Conservation (phyloP, 2,888 invertebrate genomes). For the Horisme vitalbata region DNA sequence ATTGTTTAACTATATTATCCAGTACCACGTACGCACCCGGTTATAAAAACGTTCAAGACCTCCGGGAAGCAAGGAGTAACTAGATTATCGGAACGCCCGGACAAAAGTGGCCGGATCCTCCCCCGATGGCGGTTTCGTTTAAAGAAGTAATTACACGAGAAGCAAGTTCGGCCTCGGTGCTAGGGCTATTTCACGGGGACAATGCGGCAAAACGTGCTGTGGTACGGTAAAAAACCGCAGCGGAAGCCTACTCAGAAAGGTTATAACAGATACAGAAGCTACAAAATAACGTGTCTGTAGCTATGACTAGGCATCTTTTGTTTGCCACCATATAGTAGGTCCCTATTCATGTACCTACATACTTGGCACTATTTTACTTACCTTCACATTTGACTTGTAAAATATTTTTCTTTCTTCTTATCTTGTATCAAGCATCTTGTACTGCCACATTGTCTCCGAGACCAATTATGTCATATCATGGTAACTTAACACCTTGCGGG, state of each 20-base stretch:
- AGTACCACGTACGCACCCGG: conserved; percentile 33
- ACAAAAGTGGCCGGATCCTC: conserved; percentile 64
- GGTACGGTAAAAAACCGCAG: not conserved
- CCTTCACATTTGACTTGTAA: too few relatives aligned
- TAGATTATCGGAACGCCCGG: conserved; percentile 66
- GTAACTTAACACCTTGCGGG: too few relatives aligned
- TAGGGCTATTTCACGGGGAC: conserved; percentile 10
- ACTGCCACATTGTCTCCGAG: too few relatives aligned
- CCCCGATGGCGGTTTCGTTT: conserved; percentile 69
- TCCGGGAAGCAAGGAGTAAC: conserved; percentile 51
- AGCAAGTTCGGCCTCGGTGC: conserved; percentile 60
- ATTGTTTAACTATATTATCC: conserved; percentile 19
- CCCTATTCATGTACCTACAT: too few relatives aligned
- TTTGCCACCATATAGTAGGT: too few relatives aligned
- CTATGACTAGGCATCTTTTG: too few relatives aligned
- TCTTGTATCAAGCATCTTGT: too few relatives aligned
- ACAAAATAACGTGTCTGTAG: too few relatives aligned
- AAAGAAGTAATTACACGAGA: conserved; percentile 79
- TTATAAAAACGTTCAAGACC: conserved; percentile 37
- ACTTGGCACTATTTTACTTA: too few relatives aligned
- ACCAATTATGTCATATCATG: too few relatives aligned
- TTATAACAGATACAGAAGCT: too few relatives aligned
- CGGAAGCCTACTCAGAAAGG: not conserved
- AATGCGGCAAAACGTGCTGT: not conserved
- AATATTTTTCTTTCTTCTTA: too few relatives aligned